Base-by-base conservation (phyloP, 2,113 vertebrate genomes). In the Potamarius usumacintae region DNA sequence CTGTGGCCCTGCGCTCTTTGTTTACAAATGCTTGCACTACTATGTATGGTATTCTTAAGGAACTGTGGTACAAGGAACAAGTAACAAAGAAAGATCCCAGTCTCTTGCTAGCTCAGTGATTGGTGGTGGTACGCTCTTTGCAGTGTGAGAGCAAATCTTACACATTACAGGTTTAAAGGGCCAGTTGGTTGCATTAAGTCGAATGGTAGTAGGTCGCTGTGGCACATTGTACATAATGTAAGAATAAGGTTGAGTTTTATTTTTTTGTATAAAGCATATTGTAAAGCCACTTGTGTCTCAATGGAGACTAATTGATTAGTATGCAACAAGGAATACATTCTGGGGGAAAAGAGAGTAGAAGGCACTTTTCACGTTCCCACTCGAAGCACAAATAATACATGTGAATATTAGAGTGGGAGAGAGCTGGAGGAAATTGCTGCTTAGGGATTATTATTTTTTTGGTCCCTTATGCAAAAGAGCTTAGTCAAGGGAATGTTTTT, bases 41-140 rank as follows among this genome's bases (percentile, higher is more conserved):
- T 98, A 96, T 97, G 96, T 96, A 96, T 95, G 94, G 96, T 95
- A 96, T 95, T 94, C 94, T 95, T 94, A 95, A 94, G 67, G 86
- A 92, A 91, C 90, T 91, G 88, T 93, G 92, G 92, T 90, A 89
- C 91, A 89, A 17, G 69, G 86, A 92, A 92, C 90, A 1, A 76
- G 62, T 85, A 86, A 87, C 81, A 80, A 79, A 65, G 48, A 93
- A 90, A 53, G 65, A 84, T 53, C 25, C n/a, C 63, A 55, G 50
- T 50, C 52, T 78, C 12, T 72, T 0, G 22, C 1, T 18, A 48
- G 55, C 80, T 63, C 79, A 62, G 50, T 42, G 48, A 67, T 17
- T n/a, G 42, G 53, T 48, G 50, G 53, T n/a, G 85, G 67, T 53
- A 62, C 69, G 42, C 67, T 79, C 67, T 79, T 82, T 30, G 63